Evolutionary conservation across 2,888 invertebrate species (phyloP).

Genomic region (Pyrrhia umbra): DNA sequence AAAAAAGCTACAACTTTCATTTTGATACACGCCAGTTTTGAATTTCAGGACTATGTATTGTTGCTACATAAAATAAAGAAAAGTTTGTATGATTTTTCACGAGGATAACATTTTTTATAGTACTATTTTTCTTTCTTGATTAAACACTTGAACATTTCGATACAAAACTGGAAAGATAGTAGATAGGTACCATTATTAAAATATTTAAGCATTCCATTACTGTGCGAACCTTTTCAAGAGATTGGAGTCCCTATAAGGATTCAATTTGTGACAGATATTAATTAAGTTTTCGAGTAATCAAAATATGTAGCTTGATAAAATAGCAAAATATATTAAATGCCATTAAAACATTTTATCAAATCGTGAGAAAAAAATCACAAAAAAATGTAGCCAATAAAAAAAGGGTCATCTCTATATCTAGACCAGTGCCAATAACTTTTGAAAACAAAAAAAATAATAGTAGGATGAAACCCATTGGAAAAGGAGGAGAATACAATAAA

Average conservation of each 20-base stretch:
- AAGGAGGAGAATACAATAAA: no score
- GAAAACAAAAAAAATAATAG: no score
- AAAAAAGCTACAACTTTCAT: conserved; percentile 65
- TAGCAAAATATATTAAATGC: not conserved
- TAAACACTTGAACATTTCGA: no score
- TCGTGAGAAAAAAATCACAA: no score
- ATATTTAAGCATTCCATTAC: not conserved
- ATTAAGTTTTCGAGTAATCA: not conserved
- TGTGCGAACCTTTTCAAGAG: not conserved
- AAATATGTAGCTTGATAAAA: not conserved
- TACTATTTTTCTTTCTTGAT: not conserved
- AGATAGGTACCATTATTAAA: not conserved
- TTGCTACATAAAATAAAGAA: not conserved
- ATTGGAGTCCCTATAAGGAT: not conserved
- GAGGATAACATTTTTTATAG: not conserved
- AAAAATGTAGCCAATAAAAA: no score
- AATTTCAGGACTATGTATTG: conserved; percentile 22
- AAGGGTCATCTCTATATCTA: no score
- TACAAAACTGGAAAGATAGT: not conserved
- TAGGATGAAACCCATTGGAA: no score
- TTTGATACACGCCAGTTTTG: conserved; percentile 48
- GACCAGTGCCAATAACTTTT: no score
- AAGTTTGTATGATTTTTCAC: not conserved
- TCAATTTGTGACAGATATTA: not conserved
- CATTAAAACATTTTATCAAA: no score